Percentiles rank a stretch among this genome's conserved stretches.
Conservation (phyloP, 2,797 vertebrate genomes). For the Odontamblyopus lacepedii region DNA sequence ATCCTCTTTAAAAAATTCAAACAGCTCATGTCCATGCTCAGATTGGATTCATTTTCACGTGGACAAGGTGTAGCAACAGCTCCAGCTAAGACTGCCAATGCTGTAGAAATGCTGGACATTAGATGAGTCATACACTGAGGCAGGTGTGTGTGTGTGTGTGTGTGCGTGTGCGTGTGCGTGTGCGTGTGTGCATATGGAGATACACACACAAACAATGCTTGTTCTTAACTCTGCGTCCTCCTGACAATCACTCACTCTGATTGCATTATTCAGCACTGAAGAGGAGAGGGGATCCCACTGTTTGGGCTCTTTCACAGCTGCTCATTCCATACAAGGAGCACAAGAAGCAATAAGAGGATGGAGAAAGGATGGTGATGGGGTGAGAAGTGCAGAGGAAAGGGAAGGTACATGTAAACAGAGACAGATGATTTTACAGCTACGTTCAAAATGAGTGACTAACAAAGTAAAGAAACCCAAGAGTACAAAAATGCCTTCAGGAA, state of each 20-base stretch:
- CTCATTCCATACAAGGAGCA: slow-evolving; percentile 26
- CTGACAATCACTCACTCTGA: slow-evolving; percentile 58
- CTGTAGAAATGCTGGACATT: slow-evolving; percentile 39
- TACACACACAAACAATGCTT: slow-evolving; percentile 15
- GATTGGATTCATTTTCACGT: slow-evolving; percentile 6
- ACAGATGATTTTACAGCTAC: slow-evolving; percentile 4
- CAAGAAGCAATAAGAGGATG: slow-evolving; percentile 39
- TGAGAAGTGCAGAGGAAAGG: slow-evolving; percentile 17
- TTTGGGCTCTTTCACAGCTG: slow-evolving; percentile 43
- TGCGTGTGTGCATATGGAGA: slow-evolving; percentile 9
- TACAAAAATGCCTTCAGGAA: not conserved
- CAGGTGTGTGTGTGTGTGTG: slow-evolving; percentile 25
- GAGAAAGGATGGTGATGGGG: slow-evolving; percentile 29
- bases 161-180: not conserved
- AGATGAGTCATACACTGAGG: slow-evolving; percentile 54
- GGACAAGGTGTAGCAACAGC: not conserved
- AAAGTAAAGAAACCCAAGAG: not conserved
- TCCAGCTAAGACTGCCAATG: slow-evolving; percentile 26
- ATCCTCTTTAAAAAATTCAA: no score
- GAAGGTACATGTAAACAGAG: slow-evolving; percentile 16
- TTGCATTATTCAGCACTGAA: slow-evolving; percentile 63
- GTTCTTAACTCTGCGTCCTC: slow-evolving; percentile 41
- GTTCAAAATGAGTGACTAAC: not conserved
- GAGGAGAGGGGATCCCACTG: slow-evolving; percentile 42
- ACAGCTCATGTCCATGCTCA: not conserved